phyloP scores from a whole-genome alignment of 2,113 vertebrate genomes.

The Crotalus helleri region DNA sequence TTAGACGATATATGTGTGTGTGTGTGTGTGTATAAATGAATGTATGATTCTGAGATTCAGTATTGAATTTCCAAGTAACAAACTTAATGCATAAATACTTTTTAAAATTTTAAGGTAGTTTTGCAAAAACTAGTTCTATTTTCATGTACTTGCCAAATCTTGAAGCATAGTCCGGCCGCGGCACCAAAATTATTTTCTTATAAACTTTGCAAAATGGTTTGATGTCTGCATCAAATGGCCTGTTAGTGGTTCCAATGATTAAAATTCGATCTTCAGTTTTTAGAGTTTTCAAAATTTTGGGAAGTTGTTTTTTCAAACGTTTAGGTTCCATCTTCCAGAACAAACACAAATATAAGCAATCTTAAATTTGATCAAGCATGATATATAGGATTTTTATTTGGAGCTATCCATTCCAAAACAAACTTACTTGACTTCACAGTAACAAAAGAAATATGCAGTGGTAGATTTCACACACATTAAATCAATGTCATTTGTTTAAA shows the following conservation, averaged over 20 bases:
- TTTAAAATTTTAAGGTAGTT: not conserved
- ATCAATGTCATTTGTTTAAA: not conserved
- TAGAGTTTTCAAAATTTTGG: slow-evolving; percentile 73
- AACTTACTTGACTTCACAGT: not conserved
- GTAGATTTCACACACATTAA: not conserved
- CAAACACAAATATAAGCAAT: not conserved
- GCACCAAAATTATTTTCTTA: slow-evolving; percentile 79
- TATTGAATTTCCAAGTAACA: not conserved
- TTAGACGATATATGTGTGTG: no score
- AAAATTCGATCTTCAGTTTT: slow-evolving; percentile 76
- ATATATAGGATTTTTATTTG: not conserved
- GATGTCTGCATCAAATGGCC: slow-evolving; percentile 75
- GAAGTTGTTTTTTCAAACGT: slow-evolving; percentile 73
- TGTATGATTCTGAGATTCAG: not conserved
- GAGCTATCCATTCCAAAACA: not conserved
- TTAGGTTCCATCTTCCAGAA: slow-evolving; percentile 68
- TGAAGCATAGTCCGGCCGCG: slow-evolving; percentile 81
- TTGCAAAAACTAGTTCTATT: fast-evolving
- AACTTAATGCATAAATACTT: not conserved
- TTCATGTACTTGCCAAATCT: slow-evolving; percentile 72
- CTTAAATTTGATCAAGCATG: slow-evolving; percentile 7
- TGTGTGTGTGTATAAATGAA: no score
- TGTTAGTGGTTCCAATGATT: slow-evolving; percentile 74
- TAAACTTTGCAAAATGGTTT: slow-evolving; percentile 75
- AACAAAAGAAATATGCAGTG: not conserved